phyloP scores from a whole-genome alignment of 2,888 invertebrate genomes.

The Parasteatoda lunata region DNA sequence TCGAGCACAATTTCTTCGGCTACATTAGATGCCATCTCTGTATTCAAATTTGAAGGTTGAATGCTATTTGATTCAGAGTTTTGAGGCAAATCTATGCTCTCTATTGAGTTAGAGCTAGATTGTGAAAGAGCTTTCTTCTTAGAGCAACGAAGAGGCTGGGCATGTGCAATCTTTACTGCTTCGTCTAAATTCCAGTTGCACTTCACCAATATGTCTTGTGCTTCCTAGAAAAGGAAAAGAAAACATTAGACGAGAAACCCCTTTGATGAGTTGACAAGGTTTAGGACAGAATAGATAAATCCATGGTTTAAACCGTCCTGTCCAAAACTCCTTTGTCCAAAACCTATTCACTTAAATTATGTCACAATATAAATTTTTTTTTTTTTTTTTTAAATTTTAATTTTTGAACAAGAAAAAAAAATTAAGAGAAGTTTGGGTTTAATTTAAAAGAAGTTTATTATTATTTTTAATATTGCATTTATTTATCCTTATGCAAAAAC shows the following conservation, averaged over 20 bases:
- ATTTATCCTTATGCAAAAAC: no score
- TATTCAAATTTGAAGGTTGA: not conserved
- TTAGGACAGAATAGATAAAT: no score
- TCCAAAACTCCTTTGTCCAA: no score
- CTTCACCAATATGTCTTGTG: conserved; percentile 76
- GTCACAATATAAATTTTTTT: no score
- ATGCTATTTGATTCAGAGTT: not conserved
- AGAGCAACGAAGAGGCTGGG: conserved; percentile 12
- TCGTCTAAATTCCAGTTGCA: conserved; percentile 75
- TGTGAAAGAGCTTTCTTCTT: conserved; percentile 32
- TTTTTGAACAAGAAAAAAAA: no score
- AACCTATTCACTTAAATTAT: no score
- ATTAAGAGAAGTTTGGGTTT: no score
- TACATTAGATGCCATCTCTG: not conserved
- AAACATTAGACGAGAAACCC: not conserved
- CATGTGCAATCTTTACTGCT: conserved; percentile 69
- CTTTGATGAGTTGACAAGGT: not conserved
- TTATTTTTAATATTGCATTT: no score
- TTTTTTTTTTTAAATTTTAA: no score
- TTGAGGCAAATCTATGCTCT: not conserved
- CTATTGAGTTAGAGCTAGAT: not conserved
- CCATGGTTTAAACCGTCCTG: no score
- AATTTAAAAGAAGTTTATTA: no score
- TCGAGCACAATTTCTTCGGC: conserved; percentile 62
- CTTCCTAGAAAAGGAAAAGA: conserved; percentile 70